Evolutionary conservation across 2,113 vertebrate species (phyloP).

Genomic region (Phoenicopterus ruber): DNA sequence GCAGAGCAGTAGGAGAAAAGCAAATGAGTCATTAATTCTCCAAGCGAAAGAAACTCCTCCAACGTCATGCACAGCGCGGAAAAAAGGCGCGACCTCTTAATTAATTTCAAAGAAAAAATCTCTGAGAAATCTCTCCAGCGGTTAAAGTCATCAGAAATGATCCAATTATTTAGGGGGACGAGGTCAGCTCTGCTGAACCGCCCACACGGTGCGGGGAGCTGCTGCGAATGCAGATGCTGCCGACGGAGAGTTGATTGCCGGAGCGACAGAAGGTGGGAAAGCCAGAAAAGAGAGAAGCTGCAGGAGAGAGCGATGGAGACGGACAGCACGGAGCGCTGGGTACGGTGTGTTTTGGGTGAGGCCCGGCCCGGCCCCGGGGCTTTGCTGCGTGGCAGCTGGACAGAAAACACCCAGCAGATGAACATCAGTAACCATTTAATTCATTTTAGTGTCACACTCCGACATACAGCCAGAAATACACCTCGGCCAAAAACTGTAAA

Average conservation of each 20-base stretch:
- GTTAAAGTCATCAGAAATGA: background rate
- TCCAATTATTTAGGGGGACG: background rate
- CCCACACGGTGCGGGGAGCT: background rate
- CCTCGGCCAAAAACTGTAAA: conserved; percentile 29
- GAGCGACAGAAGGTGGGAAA: background rate
- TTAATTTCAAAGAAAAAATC: conserved; percentile 10
- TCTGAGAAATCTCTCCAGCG: background rate
- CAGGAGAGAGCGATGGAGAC: background rate
- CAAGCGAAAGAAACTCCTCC: background rate
- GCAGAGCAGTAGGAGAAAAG: background rate
- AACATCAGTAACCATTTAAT: conserved; percentile 65
- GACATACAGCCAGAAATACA: conserved; percentile 40
- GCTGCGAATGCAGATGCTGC: background rate
- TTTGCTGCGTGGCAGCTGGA: background rate
- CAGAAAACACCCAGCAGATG: conserved; percentile 56
- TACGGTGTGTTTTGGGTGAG: background rate
- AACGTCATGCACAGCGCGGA: background rate
- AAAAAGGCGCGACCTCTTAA: conserved; percentile 4
- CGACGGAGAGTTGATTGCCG: background rate
- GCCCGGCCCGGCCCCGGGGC: background rate
- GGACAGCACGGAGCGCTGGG: background rate
- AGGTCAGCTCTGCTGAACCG: background rate
- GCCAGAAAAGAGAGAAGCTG: background rate
- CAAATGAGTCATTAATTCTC: conserved; percentile 41
- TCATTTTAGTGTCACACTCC: conserved; percentile 45